These are phyloP conservation scores for Papilio dardanus DNA, from an alignment of 1,140 invertebrate species.

Conservation along the genomic window DNA sequence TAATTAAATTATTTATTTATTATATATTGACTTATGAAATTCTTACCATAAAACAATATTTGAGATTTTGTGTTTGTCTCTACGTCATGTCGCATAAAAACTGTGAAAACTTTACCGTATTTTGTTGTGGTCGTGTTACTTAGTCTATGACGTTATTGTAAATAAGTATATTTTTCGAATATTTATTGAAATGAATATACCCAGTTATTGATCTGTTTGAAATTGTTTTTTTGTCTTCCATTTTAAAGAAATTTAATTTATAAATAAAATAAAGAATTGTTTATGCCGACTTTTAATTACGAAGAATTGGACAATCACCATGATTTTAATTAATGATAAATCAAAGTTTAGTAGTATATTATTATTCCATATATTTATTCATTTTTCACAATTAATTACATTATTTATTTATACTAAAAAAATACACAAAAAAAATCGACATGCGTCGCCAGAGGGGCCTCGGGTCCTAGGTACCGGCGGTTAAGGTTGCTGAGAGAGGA, in stretches of 20 bases:
- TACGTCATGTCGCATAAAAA: constrained; percentile 6
- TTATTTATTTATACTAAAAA: too few species aligned
- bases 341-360: too few species aligned
- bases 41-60: neutral
- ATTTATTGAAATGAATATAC: constrained; percentile 68
- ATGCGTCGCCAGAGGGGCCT: too few species aligned
- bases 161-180: constrained; percentile 68
- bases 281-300: constrained; percentile 17
- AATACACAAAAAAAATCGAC: too few species aligned
- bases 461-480: too few species aligned
- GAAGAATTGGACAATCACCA: neutral
- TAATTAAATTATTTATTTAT: too few species aligned
- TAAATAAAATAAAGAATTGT: constrained; percentile 22
- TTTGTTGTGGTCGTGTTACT: constrained; percentile 18
- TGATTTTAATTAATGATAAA: too few species aligned
- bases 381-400: too few species aligned
- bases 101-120: neutral
- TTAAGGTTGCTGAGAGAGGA: too few species aligned
- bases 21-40: neutral
- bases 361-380: too few species aligned
- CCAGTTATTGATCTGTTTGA: constrained; percentile 69
- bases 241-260: constrained; percentile 30
- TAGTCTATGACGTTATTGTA: constrained; percentile 19
- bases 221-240: constrained; percentile 56
- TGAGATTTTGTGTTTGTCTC: neutral